Conservation (phyloP, 2,113 vertebrate species). For the Athene cunicularia region DNA sequence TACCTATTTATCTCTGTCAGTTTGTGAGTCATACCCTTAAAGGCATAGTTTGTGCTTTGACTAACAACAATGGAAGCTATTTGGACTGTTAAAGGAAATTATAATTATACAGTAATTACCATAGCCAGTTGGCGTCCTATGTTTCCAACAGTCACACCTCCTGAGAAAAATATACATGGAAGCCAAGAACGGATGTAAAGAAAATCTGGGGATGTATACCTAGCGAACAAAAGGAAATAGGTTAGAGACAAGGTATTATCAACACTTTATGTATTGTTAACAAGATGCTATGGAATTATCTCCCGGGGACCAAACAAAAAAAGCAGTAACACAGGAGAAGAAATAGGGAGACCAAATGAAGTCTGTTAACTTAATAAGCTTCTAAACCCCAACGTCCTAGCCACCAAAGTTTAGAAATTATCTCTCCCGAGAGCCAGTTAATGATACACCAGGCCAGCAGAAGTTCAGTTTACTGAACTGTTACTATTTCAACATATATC, state of each 20-base stretch:
- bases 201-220: conserved; percentile 96
- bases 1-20: not conserved
- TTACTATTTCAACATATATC: not conserved
- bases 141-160: conserved; percentile 97
- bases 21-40: conserved; percentile 34
- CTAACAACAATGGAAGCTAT: not conserved
- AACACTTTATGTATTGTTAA: not conserved
- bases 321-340: not conserved
- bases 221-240: conserved; percentile 37
- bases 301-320: not conserved
- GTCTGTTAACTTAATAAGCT: not conserved
- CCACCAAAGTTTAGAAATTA: not conserved
- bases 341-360: not conserved
- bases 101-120: conserved; percentile 76
- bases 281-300: not conserved
- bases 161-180: conserved; percentile 98
- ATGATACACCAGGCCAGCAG: not conserved
- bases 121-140: conserved; percentile 97
- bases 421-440: not conserved
- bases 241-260: not conserved
- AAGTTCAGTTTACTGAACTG: not conserved
- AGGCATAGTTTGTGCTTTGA: conserved; percentile 47
- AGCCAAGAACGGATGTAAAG: conserved; percentile 98
- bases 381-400: not conserved
- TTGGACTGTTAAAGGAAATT: conserved; percentile 4